Percentiles rank a stretch among this genome's conserved stretches.
Evolutionary conservation across 2,113 vertebrate species (phyloP).

Genomic region (Polypterus bichir): DNA sequence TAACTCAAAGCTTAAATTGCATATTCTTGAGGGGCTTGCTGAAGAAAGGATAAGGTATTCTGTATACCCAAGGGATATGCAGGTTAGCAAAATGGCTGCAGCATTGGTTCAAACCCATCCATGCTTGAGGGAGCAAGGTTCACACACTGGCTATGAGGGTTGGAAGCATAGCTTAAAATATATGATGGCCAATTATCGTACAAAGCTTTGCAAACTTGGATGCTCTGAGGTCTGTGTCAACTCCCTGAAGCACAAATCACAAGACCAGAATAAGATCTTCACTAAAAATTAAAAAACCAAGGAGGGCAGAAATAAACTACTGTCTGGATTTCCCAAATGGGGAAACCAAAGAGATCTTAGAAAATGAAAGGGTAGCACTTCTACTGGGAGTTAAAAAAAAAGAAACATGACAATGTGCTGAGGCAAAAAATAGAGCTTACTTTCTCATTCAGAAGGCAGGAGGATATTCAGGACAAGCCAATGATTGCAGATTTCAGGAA

Average conservation of each 20-base stretch:
- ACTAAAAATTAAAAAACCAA: slow-evolving; percentile 22
- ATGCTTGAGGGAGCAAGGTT: slow-evolving; percentile 10
- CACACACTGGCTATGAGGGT: slow-evolving; percentile 6
- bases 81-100: slow-evolving; percentile 17
- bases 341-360: not conserved
- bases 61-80: slow-evolving; percentile 16
- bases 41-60: slow-evolving; percentile 22
- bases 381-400: too few species aligned
- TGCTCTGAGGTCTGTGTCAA: slow-evolving; percentile 8
- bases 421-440: slow-evolving; percentile 19
- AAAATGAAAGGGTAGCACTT: slow-evolving; percentile 3
- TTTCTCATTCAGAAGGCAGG: slow-evolving; percentile 11
- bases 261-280: slow-evolving; percentile 18
- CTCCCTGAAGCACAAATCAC: slow-evolving; percentile 11
- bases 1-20: slow-evolving; percentile 15
- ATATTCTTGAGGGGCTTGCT: slow-evolving; percentile 21
- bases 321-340: slow-evolving; percentile 12
- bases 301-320: slow-evolving; percentile 18
- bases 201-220: slow-evolving; percentile 9
- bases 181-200: slow-evolving; percentile 8
- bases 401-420: slow-evolving; percentile 5
- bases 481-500: too few species aligned
- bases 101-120: slow-evolving; percentile 18
- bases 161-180: slow-evolving; percentile 8
- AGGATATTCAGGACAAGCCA: slow-evolving; percentile 7